Base-by-base conservation (phyloP, 1,140 invertebrate species). In the Lithobius niger region DNA sequence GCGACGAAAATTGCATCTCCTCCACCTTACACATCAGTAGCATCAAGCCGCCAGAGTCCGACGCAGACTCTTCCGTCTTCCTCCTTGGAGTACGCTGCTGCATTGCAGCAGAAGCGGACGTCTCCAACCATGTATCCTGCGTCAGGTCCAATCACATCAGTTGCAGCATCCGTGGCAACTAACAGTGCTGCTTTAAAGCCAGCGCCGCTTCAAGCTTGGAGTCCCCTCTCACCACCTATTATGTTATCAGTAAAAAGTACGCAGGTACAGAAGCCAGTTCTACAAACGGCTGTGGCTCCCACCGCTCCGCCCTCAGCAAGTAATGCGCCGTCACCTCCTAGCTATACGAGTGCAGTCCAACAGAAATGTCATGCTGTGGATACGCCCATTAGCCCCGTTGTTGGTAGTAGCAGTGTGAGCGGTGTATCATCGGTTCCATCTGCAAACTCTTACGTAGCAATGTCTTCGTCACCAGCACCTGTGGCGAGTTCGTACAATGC, bases 241-340 rank as follows among this genome's bases (percentile, higher is more conserved):
- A 94, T 95, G 90, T 90, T 95, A 66, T 90, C 88, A 22, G 92
- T 95, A 1, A 92, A 91, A 66, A 91, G 87, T 74, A 92, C 88
- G 0, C 88, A 91, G 50, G 89, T 94, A 3, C 87, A 92, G 64
- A 95, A 95, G 69, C 92, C 92, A 0, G 80, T 93, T 0, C 70
- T 94, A 31, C 91, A 95, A 68, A 95, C 90, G 3, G 92, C 92
- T 0, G 88, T 92, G 6, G 89, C 88, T 16, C 89, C 90, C 0
- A 82, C 84, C 0, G 78, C 83, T 1, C 73, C 77, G 2, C 3
- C 84, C n/a, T 3, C 24, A 19, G 10, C 3, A 4, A 50, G 13
- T 27, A 4, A 3, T 13, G 16, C 27, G 6, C 48, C 21, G 3
- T 16, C 48, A 6, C 27, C 27, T 26, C 48, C 48, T n/a, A 50